Conservation (phyloP, 2,113 vertebrate genomes). For the Cacatua alba region DNA sequence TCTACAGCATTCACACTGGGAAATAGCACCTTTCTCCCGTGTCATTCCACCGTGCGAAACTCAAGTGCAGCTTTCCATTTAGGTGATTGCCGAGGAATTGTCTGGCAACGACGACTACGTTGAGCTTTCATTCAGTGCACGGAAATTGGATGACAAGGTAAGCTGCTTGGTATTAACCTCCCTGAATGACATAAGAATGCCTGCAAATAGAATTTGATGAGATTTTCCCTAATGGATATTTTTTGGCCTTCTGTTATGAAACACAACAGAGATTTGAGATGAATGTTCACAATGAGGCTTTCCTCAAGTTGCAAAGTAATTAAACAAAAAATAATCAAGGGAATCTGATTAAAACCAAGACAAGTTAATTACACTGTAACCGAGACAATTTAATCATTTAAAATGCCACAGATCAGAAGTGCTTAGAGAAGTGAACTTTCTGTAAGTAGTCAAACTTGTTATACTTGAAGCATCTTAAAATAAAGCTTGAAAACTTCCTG, state of each 20-base stretch:
- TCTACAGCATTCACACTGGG: background rate
- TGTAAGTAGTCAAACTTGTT: background rate
- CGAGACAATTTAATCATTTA: conserved; percentile 55
- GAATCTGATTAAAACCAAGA: conserved; percentile 66
- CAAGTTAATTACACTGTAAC: conserved; percentile 52
- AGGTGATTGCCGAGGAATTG: conserved; percentile 95
- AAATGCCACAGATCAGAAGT: conserved; percentile 49
- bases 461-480: background rate
- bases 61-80: conserved; percentile 39
- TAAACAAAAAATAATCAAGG: conserved; percentile 22
- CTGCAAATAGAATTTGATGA: conserved; percentile 61
- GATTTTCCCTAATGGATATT: conserved; percentile 50
- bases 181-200: conserved; percentile 47
- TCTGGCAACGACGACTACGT: conserved; percentile 97
- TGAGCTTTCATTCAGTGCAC: conserved; percentile 94
- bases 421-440: conserved; percentile 45
- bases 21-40: background rate
- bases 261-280: conserved; percentile 63
- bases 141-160: conserved; percentile 99
- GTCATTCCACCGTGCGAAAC: background rate
- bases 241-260: conserved; percentile 60
- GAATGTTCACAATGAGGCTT: conserved; percentile 39
- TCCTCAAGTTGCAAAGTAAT: conserved; percentile 43
- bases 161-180: conserved; percentile 64
- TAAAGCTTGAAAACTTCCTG: background rate